phyloP scores from a whole-genome alignment of 2,113 vertebrate genomes.

The Copsychus sechellarum region DNA sequence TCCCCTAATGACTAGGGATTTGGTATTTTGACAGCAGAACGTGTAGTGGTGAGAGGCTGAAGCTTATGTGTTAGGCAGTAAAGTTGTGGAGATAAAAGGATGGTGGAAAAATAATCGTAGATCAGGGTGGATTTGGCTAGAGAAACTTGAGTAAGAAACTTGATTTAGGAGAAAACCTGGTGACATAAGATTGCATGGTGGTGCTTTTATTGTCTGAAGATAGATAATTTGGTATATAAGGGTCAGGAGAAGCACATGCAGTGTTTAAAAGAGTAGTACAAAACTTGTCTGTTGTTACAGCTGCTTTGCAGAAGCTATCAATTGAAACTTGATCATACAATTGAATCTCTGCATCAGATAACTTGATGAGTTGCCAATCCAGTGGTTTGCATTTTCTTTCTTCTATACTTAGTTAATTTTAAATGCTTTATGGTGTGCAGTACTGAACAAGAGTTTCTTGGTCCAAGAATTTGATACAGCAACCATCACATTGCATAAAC shows the following conservation, averaged over 20 bases:
- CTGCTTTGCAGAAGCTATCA: not conserved
- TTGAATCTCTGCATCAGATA: not conserved
- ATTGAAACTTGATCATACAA: not conserved
- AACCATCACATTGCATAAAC: not conserved
- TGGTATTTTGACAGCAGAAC: not conserved
- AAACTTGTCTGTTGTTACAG: not conserved
- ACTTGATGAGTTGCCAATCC: not conserved
- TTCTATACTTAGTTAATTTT: not conserved
- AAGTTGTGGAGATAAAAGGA: not conserved
- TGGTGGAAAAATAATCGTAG: not conserved
- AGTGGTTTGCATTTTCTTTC: not conserved
- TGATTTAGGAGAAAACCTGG: not conserved
- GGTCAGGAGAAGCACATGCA: not conserved
- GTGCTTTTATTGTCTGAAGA: not conserved
- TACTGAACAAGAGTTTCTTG: not conserved
- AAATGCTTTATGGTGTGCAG: not conserved
- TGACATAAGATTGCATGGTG: not conserved
- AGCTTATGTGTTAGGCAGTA: not conserved
- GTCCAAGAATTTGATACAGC: not conserved
- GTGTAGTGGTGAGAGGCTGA: not conserved
- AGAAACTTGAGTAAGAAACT: not conserved
- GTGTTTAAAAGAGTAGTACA: not conserved
- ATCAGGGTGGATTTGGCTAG: not conserved
- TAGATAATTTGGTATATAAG: not conserved
- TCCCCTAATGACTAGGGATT: not conserved